Percentiles rank a stretch among this genome's conserved stretches.
Evolutionary conservation across 2,888 invertebrate genomes (phyloP).

Genomic region (Merodon equestris): DNA sequence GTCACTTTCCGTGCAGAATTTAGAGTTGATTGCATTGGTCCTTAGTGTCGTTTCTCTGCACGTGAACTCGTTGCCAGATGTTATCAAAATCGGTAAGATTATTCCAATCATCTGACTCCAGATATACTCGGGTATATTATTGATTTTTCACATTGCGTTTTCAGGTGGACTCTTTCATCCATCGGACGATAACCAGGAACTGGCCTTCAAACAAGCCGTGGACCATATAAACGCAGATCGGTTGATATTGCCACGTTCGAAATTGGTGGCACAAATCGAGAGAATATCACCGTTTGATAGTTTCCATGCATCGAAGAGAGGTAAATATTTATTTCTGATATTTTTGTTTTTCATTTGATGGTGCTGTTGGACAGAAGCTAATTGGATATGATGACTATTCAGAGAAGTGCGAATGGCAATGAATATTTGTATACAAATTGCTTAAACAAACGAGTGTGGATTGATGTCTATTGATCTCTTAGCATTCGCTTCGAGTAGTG

Average conservation of each 20-base stretch:
- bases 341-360: not conserved
- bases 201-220: conserved; percentile 95
- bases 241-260: conserved; percentile 90
- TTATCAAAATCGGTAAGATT: conserved; percentile 76
- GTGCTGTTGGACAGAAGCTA: not conserved
- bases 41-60: conserved; percentile 20
- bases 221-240: conserved; percentile 93
- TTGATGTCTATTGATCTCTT: conserved; percentile 3
- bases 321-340: conserved; percentile 79
- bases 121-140: conserved; percentile 10
- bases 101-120: not conserved
- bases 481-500: no score
- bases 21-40: conserved; percentile 27
- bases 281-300: conserved; percentile 94
- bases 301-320: conserved; percentile 95
- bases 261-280: conserved; percentile 92
- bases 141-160: conserved; percentile 53
- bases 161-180: conserved; percentile 93
- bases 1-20: not conserved
- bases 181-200: conserved; percentile 91
- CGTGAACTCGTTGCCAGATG: conserved; percentile 74
- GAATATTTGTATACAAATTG: conserved; percentile 10
- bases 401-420: not conserved
- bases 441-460: not conserved
- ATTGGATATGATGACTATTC: conserved; percentile 5